These are phyloP conservation scores for Tachypleus tridentatus DNA, from an alignment of 1,140 invertebrate species.

Conservation along the genomic window DNA sequence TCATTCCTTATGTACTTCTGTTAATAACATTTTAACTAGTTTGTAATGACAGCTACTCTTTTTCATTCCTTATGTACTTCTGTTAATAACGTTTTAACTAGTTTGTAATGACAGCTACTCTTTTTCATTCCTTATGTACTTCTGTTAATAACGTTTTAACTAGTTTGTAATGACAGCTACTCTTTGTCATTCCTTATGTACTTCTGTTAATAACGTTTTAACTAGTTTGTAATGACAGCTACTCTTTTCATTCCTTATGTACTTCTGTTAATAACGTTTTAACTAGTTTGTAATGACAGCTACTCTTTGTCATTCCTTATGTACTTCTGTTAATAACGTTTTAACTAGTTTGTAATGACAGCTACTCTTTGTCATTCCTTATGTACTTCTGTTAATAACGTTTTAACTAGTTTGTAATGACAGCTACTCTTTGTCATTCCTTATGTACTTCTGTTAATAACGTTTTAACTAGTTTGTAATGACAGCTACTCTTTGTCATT, in stretches of 20 bases:
- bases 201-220: slow-evolving; percentile 39
- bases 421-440: slow-evolving; percentile 6
- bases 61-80: no score
- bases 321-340: no score
- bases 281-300: slow-evolving; percentile 16
- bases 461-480: slow-evolving; percentile 18
- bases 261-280: no score
- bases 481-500: neutral
- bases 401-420: slow-evolving; percentile 18
- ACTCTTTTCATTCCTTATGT: slow-evolving; percentile 21
- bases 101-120: slow-evolving; percentile 1
- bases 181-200: slow-evolving; percentile 22
- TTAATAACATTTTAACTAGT: neutral
- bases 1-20: slow-evolving; percentile 22
- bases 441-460: no score
- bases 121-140: neutral
- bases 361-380: slow-evolving; percentile 15
- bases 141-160: slow-evolving; percentile 35
- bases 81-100: no score
- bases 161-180: slow-evolving; percentile 16
- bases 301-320: slow-evolving; percentile 20
- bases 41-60: no score
- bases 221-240: slow-evolving; percentile 16
- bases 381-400: no score
- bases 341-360: slow-evolving; percentile 17